Evolutionary conservation across 2,113 vertebrate species (phyloP).

Genomic region (Centropus unirufus): DNA sequence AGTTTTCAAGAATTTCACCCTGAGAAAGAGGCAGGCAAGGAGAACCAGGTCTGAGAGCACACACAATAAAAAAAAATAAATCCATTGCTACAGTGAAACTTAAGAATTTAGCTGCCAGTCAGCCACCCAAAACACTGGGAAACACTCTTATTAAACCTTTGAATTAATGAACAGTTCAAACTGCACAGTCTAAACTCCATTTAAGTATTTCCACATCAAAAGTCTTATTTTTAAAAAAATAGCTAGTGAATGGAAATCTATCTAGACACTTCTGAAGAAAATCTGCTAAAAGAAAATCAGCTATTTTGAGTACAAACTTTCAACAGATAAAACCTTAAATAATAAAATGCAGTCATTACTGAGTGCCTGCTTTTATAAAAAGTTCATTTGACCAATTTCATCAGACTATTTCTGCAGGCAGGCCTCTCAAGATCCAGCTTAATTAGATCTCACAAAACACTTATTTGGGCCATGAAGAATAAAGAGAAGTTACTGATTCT

Average conservation of each 20-base stretch:
- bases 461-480: neutral
- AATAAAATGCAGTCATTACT: neutral
- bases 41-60: neutral
- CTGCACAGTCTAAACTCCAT: neutral
- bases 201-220: conserved; percentile 26
- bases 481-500: neutral
- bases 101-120: neutral
- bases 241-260: neutral
- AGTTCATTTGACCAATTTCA: neutral
- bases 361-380: neutral
- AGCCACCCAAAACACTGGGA: neutral
- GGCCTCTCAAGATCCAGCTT: neutral
- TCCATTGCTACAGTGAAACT: neutral
- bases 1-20: neutral
- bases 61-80: neutral
- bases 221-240: neutral
- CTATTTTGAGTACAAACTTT: neutral
- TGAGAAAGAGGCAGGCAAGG: neutral
- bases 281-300: neutral
- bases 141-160: neutral
- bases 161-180: conserved; percentile 7
- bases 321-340: neutral
- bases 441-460: neutral
- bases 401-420: neutral
- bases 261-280: neutral